Percentiles rank a stretch among this genome's conserved stretches.
These are phyloP conservation scores for Gymnogyps californianus DNA, from an alignment of 2,113 vertebrate species.

Conservation along the genomic window DNA sequence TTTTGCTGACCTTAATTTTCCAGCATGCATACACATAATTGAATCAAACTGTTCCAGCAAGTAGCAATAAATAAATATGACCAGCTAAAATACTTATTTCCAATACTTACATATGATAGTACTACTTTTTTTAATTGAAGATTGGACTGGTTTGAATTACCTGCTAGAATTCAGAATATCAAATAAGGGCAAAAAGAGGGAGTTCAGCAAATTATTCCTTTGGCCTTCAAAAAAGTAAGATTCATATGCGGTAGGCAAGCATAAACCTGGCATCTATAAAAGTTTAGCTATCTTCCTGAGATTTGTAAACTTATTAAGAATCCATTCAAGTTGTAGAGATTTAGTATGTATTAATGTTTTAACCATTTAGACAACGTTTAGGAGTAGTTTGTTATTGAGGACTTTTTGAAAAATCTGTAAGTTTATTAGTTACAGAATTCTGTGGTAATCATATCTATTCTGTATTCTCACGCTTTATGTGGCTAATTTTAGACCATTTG, in stretches of 20 bases:
- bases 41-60: constrained; percentile 63
- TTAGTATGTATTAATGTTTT: background rate
- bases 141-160: constrained; percentile 17
- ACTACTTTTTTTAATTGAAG: background rate
- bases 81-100: constrained; percentile 59
- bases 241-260: background rate
- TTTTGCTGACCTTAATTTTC: constrained; percentile 72
- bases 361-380: background rate
- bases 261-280: background rate
- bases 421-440: background rate
- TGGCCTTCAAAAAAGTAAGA: background rate
- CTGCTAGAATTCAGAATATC: background rate
- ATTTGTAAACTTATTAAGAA: background rate
- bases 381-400: background rate
- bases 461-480: background rate
- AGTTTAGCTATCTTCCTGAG: background rate
- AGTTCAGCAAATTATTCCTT: background rate
- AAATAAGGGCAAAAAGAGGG: background rate
- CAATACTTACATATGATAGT: background rate
- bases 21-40: constrained; percentile 62
- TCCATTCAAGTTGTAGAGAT: background rate
- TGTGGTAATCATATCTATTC: background rate
- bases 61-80: constrained; percentile 62
- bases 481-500: background rate
- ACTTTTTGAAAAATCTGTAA: background rate